These are phyloP conservation scores for Chionoecetes opilio DNA, from an alignment of 1,140 invertebrate genomes.

Conservation along the genomic window DNA sequence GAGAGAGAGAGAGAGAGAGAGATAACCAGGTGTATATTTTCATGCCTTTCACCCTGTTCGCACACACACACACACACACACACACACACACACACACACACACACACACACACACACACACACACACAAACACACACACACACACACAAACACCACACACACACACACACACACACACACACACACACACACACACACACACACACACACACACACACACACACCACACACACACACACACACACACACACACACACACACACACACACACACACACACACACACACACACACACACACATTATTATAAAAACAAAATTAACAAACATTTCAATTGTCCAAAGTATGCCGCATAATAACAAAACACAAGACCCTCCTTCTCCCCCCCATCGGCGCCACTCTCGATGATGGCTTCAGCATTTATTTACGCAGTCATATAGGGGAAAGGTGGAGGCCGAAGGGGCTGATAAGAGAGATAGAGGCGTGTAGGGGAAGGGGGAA, in stretches of 20 bases:
- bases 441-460: neutral
- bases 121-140: no score
- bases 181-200: constrained; percentile 6
- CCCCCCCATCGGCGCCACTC: neutral
- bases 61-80: neutral
- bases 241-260: constrained; percentile 29
- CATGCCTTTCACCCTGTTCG: no score
- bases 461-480: neutral
- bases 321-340: neutral
- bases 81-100: neutral
- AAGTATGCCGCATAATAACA: no score
- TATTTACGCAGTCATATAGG: neutral
- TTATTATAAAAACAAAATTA: neutral
- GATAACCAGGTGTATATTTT: no score
- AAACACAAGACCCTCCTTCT: neutral
- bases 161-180: constrained; percentile 11
- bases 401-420: constrained; percentile 28
- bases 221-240: constrained; percentile 13
- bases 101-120: neutral
- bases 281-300: constrained; percentile 30
- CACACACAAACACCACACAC: no score
- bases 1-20: no score
- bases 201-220: constrained; percentile 34
- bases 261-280: constrained; percentile 35
- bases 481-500: neutral